These are phyloP conservation scores for Fissipunctia ypsillon DNA, from an alignment of 2,888 invertebrate genomes.

Conservation along the genomic window DNA sequence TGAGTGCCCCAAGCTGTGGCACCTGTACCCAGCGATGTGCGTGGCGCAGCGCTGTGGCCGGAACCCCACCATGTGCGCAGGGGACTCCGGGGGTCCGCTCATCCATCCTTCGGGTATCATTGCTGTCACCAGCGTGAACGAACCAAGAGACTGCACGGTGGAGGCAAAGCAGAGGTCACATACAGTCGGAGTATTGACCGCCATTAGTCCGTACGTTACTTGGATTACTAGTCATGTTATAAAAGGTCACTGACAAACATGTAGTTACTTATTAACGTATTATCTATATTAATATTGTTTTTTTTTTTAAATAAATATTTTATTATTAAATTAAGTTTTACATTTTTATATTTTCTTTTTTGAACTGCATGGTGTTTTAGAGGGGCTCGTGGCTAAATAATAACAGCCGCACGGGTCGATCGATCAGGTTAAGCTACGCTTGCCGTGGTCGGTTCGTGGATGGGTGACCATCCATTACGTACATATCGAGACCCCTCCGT, in stretches of 20 bases:
- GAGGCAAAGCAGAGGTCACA: slow-evolving; percentile 8
- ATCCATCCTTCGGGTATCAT: slow-evolving; percentile 33
- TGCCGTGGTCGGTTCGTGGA: no score
- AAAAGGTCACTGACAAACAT: slow-evolving; percentile 8
- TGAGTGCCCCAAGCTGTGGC: not conserved
- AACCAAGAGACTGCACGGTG: slow-evolving; percentile 8
- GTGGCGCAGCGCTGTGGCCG: slow-evolving; percentile 19
- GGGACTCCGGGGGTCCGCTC: slow-evolving; percentile 31
- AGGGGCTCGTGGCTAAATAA: not conserved
- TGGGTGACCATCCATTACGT: no score
- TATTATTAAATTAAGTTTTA: not conserved
- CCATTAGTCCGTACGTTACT: slow-evolving; percentile 24
- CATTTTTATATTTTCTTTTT: not conserved
- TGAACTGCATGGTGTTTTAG: not conserved
- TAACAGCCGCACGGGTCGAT: not conserved
- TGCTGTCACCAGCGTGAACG: slow-evolving; percentile 24
- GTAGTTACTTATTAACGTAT: not conserved
- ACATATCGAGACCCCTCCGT: no score
- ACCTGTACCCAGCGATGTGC: slow-evolving; percentile 17
- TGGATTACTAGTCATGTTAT: slow-evolving; percentile 33
- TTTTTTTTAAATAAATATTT: slow-evolving; percentile 6
- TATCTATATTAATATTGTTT: no score
- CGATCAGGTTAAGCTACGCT: not conserved
- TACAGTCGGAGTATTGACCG: slow-evolving; percentile 21
- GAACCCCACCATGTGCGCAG: slow-evolving; percentile 5